A percentile compares a stretch with the other conserved stretches of the same genome.
Evolutionary conservation across 2,888 invertebrate species (phyloP).

Genomic region (Caenorhabditis sp.): DNA sequence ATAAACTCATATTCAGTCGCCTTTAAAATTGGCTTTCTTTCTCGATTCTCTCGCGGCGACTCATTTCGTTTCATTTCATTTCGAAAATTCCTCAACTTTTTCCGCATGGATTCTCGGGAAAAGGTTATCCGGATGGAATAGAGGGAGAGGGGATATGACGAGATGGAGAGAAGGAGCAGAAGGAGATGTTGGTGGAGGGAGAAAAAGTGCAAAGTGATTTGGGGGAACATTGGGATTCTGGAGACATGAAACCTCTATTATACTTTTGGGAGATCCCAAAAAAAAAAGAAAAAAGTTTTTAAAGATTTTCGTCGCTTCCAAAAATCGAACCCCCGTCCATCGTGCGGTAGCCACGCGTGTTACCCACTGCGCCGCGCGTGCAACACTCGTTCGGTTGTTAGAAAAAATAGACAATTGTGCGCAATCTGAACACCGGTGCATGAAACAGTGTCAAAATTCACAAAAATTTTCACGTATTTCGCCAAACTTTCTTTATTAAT

Average conservation of each 20-base stretch:
- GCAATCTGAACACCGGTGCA: too few relatives aligned
- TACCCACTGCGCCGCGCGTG: too few relatives aligned
- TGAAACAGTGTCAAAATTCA: too few relatives aligned
- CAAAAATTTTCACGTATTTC: too few relatives aligned
- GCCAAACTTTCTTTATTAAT: too few relatives aligned
- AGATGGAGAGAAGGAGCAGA: neutral
- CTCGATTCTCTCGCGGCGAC: constrained; percentile 20
- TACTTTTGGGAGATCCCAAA: too few relatives aligned
- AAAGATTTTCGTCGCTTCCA: too few relatives aligned
- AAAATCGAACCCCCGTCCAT: too few relatives aligned
- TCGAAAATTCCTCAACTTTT: constrained; percentile 54
- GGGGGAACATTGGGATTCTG: constrained; percentile 1
- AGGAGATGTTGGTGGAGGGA: neutral
- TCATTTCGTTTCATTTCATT: constrained; percentile 56
- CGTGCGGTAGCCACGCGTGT: too few relatives aligned
- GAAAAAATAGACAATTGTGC: too few relatives aligned
- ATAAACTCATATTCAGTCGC: constrained; percentile 44
- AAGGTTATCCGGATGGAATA: constrained; percentile 17
- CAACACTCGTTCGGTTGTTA: too few relatives aligned
- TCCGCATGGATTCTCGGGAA: constrained; percentile 45
- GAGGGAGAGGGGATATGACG: neutral
- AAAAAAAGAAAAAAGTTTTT: too few relatives aligned
- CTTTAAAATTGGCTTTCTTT: constrained; percentile 52
- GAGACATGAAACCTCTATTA: neutral
- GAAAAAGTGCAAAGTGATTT: constrained; percentile 37